Evolutionary conservation across 2,888 invertebrate genomes (phyloP).

Genomic region (Dromius quadrimaculatus): DNA sequence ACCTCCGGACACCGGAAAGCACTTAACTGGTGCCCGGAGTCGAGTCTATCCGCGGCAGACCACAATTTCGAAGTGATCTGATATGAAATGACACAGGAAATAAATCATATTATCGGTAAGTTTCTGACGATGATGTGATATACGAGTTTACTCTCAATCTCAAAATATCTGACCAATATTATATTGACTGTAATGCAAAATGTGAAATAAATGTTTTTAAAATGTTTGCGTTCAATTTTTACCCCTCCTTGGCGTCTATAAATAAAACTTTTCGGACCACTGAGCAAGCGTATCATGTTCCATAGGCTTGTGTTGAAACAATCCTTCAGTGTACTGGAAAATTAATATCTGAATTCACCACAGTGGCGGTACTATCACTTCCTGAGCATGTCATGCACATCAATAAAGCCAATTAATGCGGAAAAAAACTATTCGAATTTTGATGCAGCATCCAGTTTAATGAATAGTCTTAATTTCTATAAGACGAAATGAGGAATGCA

Average conservation of each 20-base stretch:
- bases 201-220: constrained; percentile 8
- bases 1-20: constrained; percentile 26
- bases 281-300: constrained; percentile 46
- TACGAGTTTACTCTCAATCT: too few species aligned
- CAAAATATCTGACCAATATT: too few species aligned
- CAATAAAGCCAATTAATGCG: too few species aligned
- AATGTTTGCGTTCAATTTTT: constrained; percentile 4
- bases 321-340: constrained; percentile 48
- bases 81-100: constrained; percentile 1
- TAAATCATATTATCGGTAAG: too few species aligned
- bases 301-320: constrained; percentile 9
- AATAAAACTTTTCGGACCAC: constrained; percentile 45
- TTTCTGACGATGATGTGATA: too few species aligned
- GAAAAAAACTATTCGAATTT: too few species aligned
- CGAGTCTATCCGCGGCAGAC: background rate
- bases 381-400: constrained; percentile 43
- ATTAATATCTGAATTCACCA: constrained; percentile 46
- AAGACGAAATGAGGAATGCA: too few species aligned
- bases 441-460: too few species aligned
- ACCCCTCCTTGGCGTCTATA: constrained; percentile 35
- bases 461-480: too few species aligned
- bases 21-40: constrained; percentile 19
- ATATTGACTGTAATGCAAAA: too few species aligned
- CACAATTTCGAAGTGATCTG: constrained; percentile 8
- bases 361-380: constrained; percentile 26